Evolutionary conservation across 2,113 vertebrate species (phyloP).

Genomic region (Hymenochirus boettgeri): DNA sequence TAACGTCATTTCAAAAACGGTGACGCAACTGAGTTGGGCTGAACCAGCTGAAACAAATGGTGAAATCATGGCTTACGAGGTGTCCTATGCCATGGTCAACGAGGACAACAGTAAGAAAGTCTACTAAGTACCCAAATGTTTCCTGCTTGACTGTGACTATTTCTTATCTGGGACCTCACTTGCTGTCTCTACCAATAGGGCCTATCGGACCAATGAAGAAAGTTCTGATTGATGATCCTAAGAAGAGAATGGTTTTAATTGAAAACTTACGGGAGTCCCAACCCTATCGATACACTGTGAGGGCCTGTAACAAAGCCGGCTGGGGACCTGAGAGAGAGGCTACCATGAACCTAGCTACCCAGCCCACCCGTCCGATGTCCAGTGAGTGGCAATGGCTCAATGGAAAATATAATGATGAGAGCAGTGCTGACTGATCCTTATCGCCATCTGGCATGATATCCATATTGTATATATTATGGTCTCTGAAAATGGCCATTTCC

Average conservation of each 20-base stretch:
- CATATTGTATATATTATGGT: no score
- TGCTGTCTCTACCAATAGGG: constrained; percentile 56
- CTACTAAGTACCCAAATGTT: no score
- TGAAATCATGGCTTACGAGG: constrained; percentile 85
- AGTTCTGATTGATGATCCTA: constrained; percentile 83
- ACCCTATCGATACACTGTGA: constrained; percentile 89
- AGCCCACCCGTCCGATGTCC: constrained; percentile 88
- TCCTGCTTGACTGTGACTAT: no score
- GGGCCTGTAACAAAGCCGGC: constrained; percentile 81
- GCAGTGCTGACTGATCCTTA: no score
- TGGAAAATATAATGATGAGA: no score
- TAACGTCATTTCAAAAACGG: constrained; percentile 88
- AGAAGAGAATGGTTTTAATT: constrained; percentile 90
- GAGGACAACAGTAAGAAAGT: constrained; percentile 75
- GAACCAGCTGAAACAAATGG: constrained; percentile 94
- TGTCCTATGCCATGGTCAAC: constrained; percentile 84
- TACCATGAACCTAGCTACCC: constrained; percentile 90
- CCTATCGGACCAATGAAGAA: constrained; percentile 77
- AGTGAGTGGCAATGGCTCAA: constrained; percentile 82
- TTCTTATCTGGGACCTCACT: not conserved
- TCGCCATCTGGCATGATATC: no score
- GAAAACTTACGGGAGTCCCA: constrained; percentile 88
- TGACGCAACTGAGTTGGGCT: constrained; percentile 95
- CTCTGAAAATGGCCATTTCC: no score
- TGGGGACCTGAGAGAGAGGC: constrained; percentile 89